phyloP scores from a whole-genome alignment of 2,113 vertebrate species.

The Festucalex cinctus region DNA sequence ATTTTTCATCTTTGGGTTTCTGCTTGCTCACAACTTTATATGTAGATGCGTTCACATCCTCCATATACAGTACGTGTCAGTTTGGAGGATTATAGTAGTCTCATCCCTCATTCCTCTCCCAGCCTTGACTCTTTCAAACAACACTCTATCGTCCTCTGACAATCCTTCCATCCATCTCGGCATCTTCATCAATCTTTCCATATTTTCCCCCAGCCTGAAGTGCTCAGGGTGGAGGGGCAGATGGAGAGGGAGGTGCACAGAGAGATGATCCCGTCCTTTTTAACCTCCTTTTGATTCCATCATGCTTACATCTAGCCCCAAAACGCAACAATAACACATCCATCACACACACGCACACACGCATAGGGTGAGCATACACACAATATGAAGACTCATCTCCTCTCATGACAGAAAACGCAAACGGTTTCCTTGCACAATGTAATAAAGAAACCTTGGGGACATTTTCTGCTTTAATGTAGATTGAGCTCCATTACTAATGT shows the following conservation, averaged over 20 bases:
- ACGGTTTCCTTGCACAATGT: conserved; percentile 51
- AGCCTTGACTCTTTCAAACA: conserved; percentile 68
- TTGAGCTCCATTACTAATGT: conserved; percentile 24
- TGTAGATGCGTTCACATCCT: conserved; percentile 19
- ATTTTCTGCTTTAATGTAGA: conserved; percentile 21
- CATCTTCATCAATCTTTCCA: conserved; percentile 55
- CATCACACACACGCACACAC: conserved; percentile 49
- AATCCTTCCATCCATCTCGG: conserved; percentile 62
- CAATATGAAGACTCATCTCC: conserved; percentile 41
- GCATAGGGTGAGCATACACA: conserved; percentile 1
- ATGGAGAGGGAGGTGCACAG: conserved; percentile 40
- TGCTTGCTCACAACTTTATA: conserved; percentile 6
- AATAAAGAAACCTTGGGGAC: conserved; percentile 46
- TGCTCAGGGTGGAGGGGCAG: conserved; percentile 37
- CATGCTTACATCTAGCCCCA: conserved; percentile 67
- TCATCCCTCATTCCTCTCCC: conserved; percentile 59
- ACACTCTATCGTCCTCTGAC: conserved; percentile 58
- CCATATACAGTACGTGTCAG: conserved; percentile 20
- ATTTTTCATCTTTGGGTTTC: not conserved
- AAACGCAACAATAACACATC: conserved; percentile 70
- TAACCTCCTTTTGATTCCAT: conserved; percentile 67
- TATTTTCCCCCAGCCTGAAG: conserved; percentile 22
- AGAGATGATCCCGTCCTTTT: conserved; percentile 71
- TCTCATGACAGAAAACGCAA: conserved; percentile 43
- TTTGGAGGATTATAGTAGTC: conserved; percentile 48